A percentile compares a stretch with the other conserved stretches of the same genome.
These are phyloP conservation scores for Agriotes lineatus DNA, from an alignment of 2,888 invertebrate species.

Conservation along the genomic window DNA sequence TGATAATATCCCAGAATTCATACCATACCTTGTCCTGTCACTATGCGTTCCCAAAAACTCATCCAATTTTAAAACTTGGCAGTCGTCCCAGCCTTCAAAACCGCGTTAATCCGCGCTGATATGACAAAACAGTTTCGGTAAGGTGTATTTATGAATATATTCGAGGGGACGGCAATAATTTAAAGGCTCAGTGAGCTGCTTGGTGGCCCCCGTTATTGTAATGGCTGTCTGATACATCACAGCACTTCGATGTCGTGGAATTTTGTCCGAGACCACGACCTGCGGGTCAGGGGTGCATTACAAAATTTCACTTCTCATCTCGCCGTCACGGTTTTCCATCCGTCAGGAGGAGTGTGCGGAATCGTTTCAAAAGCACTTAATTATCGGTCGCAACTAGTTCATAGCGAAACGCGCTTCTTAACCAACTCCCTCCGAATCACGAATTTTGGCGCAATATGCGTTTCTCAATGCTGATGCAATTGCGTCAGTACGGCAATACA, in stretches of 20 bases:
- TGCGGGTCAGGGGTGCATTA: conserved; percentile 47
- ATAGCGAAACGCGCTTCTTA: not conserved
- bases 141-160: conserved; percentile 38
- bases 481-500: too few species aligned
- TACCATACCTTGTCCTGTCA: too few species aligned
- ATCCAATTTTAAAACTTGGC: too few species aligned
- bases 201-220: conserved; percentile 50
- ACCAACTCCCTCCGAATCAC: not conserved
- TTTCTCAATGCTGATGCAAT: not conserved
- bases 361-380: conserved; percentile 1
- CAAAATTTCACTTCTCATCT: conserved; percentile 36
- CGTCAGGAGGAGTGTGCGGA: not conserved
- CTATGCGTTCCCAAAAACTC: too few species aligned
- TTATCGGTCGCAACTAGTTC: not conserved
- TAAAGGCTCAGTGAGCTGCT: conserved; percentile 46
- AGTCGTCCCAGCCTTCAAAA: too few species aligned
- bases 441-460: not conserved
- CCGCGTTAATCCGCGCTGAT: conserved; percentile 19
- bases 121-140: conserved; percentile 21
- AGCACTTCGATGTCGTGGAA: conserved; percentile 47
- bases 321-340: conserved; percentile 22
- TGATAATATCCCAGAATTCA: too few species aligned
- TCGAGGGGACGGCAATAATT: conserved; percentile 46
- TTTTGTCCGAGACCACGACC: conserved; percentile 43
- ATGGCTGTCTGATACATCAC: conserved; percentile 49